Percentiles rank a stretch among this genome's conserved stretches.
Conservation (phyloP, 2,113 vertebrate species). For the Beaufortia kweichowensis region DNA sequence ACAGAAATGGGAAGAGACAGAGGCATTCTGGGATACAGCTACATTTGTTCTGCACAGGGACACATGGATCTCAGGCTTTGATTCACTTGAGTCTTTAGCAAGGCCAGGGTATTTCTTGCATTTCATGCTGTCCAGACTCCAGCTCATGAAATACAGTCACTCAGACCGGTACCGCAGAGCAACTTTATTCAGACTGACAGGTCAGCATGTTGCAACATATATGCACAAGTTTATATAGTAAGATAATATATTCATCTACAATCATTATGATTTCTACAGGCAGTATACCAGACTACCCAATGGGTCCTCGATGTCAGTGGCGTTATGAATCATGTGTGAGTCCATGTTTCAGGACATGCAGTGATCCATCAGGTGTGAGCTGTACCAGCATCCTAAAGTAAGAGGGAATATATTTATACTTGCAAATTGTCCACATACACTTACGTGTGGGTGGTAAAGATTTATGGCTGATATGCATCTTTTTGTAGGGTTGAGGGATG, state of each 20-base stretch:
- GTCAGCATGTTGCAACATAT: constrained; percentile 67
- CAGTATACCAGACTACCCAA: constrained; percentile 60
- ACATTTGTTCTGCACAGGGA: constrained; percentile 88
- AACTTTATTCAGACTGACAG: constrained; percentile 84
- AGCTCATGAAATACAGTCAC: constrained; percentile 82
- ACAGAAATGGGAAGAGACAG: constrained; percentile 80
- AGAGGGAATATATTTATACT: constrained; percentile 49
- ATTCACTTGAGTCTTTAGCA: constrained; percentile 86
- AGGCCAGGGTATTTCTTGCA: constrained; percentile 85
- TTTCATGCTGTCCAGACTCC: constrained; percentile 66
- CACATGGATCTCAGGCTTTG: constrained; percentile 83
- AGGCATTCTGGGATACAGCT: constrained; percentile 80
- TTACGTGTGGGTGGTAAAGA: background rate
- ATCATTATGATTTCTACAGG: constrained; percentile 72
- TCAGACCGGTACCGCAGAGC: constrained; percentile 81
- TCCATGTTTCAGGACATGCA: constrained; percentile 92
- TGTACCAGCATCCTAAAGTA: constrained; percentile 86
- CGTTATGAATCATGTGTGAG: constrained; percentile 84
- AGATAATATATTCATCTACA: background rate
- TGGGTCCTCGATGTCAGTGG: constrained; percentile 86
- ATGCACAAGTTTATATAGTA: background rate
- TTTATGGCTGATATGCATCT: constrained; percentile 17
- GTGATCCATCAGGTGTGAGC: constrained; percentile 79
- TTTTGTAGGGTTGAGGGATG: constrained; percentile 90
- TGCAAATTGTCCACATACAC: constrained; percentile 12